These are phyloP conservation scores for Alloplasta piceator DNA, from an alignment of 2,888 invertebrate genomes.

Conservation along the genomic window DNA sequence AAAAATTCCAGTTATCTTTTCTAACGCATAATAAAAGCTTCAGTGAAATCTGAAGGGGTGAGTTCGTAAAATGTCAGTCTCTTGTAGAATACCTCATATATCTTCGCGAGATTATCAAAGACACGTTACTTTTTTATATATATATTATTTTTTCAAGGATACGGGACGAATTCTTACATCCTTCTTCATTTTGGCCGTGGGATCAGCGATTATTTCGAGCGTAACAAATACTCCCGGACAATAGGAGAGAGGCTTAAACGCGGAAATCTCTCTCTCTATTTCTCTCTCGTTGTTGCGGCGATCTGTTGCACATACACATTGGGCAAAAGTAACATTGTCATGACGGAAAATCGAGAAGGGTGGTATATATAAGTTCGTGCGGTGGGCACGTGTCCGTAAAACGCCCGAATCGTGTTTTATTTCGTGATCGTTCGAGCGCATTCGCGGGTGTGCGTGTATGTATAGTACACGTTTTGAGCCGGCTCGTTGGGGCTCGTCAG, in stretches of 20 bases:
- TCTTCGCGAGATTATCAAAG: conserved; percentile 45
- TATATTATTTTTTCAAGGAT: conserved; percentile 12
- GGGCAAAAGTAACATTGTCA: conserved; percentile 63
- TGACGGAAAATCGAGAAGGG: conserved; percentile 29
- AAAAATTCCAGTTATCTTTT: no score
- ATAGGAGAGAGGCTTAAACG: conserved; percentile 64
- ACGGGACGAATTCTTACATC: conserved; percentile 16
- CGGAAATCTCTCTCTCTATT: conserved; percentile 65
- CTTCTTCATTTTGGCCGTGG: conserved; percentile 41
- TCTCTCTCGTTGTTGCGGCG: conserved; percentile 34
- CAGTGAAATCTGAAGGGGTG: no score
- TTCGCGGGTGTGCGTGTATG: conserved; percentile 30
- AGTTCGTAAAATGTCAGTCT: no score
- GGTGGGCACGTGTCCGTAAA: conserved; percentile 79
- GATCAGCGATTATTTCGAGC: conserved; percentile 63
- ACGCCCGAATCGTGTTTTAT: conserved; percentile 75
- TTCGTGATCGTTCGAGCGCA: conserved; percentile 67
- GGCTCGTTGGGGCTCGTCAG: conserved; percentile 67
- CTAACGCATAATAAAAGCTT: no score
- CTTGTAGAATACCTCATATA: no score
- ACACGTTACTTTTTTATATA: conserved; percentile 37
- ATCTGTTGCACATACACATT: conserved; percentile 56
- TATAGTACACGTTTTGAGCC: conserved; percentile 46
- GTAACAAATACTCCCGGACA: conserved; percentile 74
- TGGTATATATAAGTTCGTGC: conserved; percentile 55